These are phyloP conservation scores for Morelia viridis DNA, from an alignment of 2,797 vertebrate species.

Conservation along the genomic window DNA sequence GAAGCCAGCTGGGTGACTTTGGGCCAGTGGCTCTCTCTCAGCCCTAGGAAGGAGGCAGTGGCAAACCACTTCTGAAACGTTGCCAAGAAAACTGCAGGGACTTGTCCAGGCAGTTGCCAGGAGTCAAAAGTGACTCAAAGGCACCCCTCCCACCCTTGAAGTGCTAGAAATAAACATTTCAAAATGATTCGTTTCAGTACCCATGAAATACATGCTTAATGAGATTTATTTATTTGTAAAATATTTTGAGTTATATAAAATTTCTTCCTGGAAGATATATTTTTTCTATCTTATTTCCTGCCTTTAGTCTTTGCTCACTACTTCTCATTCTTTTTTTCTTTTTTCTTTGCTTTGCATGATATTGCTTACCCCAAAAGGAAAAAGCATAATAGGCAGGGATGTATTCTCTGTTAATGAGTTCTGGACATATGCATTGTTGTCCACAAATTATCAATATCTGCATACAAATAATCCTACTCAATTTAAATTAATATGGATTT, in stretches of 20 bases:
- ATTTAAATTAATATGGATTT: not conserved
- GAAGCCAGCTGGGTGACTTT: not conserved
- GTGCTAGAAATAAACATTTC: not conserved
- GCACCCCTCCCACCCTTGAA: not conserved
- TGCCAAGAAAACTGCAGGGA: not conserved
- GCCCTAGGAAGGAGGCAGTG: not conserved
- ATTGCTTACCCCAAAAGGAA: not conserved
- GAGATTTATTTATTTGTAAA: not conserved
- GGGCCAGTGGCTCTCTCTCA: not conserved
- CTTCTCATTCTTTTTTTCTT: not conserved
- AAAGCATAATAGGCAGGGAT: not conserved
- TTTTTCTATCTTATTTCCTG: not conserved
- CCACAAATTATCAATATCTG: not conserved
- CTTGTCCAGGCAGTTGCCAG: not conserved
- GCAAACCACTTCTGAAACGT: not conserved
- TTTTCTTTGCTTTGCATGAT: not conserved
- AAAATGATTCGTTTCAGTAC: not conserved
- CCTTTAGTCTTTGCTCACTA: not conserved
- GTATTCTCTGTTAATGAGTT: not conserved
- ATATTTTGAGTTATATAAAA: not conserved
- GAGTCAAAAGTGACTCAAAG: not conserved
- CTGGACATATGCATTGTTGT: not conserved
- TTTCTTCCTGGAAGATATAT: not conserved
- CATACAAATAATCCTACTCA: not conserved
- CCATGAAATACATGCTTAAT: not conserved